Evolutionary conservation across 2,888 invertebrate genomes (phyloP), one percentile per base, ranked within the genome.

Genomic region (Margaritifera margaritifera): DNA sequence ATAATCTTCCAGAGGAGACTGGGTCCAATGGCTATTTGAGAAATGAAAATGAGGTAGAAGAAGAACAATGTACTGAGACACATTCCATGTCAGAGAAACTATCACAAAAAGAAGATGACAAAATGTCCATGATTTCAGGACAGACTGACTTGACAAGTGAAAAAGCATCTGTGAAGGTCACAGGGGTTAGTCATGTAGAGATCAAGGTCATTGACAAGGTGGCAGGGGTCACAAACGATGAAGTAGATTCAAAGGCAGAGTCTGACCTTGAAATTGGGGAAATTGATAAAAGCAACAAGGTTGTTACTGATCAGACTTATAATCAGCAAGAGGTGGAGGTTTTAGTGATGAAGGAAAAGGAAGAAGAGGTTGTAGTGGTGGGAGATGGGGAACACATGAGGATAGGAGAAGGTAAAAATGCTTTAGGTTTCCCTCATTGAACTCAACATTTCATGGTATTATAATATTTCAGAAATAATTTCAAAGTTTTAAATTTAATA

Each of bases 211-310:
- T 15, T 11, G n/a, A 24, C 65, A 25, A 22, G 18, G 6, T 25
- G 20, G 51, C 31, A 64, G n/a, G 8, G 15, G 42, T 27, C 20
- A 42, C 24, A 56, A 56, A 4, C 1, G 51, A 57, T 58, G 31
- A 50, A 11, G 18, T 22, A 51, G n/a, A 20, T 18, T 6, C 18
- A 20, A 57, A 51, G n/a, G 50, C 50, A 19, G 51, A 58, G 51
- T 58, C 18, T 66, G 62, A 62, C 24, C 57, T 42, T 19, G 58
- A 31, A 25, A n/a, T 62, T 52, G 60, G 66, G 62, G 57, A 58
- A 11, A 27, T 52, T 22, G 61, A 61, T 42, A 52, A n/a, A 25
- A 62, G 57, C 24, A 57, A 25, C 51, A 62, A 27, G 20, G 15
- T 61, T 20, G 25, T 63, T 54, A 63, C 53, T 25, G 27, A 63